Base-by-base conservation (phyloP, 2,888 invertebrate species). In the Cenopis cana region DNA sequence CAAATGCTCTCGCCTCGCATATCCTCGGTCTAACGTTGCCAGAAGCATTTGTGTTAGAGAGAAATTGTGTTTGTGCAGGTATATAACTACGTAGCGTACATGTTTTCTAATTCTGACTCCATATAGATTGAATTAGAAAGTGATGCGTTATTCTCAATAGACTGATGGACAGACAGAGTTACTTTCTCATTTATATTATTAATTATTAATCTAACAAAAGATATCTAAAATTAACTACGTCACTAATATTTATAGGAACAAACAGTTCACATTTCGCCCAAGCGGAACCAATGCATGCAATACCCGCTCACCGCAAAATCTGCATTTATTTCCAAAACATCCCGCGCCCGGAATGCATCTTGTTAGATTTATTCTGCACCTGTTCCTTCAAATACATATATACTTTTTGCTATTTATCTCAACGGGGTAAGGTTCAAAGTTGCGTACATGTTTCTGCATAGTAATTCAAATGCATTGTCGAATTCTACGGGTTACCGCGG, bases 1-100 rank as follows among this genome's bases (percentile, higher is more conserved):
- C 65, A 65, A 65, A 65, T 65, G 12, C 41, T 20, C 29, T 65
- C 55, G 36, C 64, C 64, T 52, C 52, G 54, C 36, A 64, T 64
- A 64, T 52, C 24, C 38, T 38, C 14, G 17, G 12, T 41, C 41
- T 20, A 36, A 61, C 49, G 29, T 29, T 11, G n/a, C 56, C 17
- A 56, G 29, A 29, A 55, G 55, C 50, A 52, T 20, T 52, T n/a
- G 29, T n/a, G 29, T 55, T 29, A 6, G 55, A 29, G 54, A 9
- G 49, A 55, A 55, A 5, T 2, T 33, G 24, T 14, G 20, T n/a
- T 1, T 55, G 9, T 55, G n/a, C n/a, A 8, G 8, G 1, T 24
- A 14, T 29, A 5, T 3, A 14, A n/a, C n/a, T n/a, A n/a, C n/a
- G n/a, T n/a, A n/a, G n/a, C n/a, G n/a, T n/a, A n/a, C n/a, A n/a